These are phyloP conservation scores for Seriola aureovittata DNA, from an alignment of 2,113 vertebrate species.

Conservation along the genomic window DNA sequence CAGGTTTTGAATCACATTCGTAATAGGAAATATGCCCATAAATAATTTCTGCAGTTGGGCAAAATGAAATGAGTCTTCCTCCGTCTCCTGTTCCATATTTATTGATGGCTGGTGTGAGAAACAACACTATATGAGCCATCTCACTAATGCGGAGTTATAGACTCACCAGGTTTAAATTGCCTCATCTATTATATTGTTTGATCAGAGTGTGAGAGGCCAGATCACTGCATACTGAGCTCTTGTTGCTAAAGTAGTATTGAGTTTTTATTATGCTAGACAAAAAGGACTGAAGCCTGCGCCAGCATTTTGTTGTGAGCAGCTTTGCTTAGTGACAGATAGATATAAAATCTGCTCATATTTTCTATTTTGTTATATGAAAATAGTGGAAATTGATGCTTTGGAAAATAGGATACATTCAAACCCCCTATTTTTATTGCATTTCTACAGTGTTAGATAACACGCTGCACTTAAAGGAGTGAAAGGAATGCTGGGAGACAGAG, in stretches of 20 bases:
- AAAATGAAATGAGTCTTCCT: slow-evolving; percentile 37
- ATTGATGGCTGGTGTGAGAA: slow-evolving; percentile 42
- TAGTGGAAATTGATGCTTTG: neutral
- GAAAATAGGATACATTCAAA: too few relatives aligned
- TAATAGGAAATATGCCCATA: slow-evolving; percentile 32
- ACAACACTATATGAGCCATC: slow-evolving; percentile 32
- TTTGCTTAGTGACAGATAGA: slow-evolving; percentile 12
- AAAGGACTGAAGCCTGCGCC: neutral
- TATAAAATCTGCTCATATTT: neutral
- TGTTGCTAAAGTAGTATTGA: slow-evolving; percentile 15
- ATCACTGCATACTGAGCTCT: slow-evolving; percentile 18
- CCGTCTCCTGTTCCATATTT: slow-evolving; percentile 42
- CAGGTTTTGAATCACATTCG: slow-evolving; percentile 15
- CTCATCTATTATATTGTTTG: slow-evolving; percentile 50
- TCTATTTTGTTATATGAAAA: neutral
- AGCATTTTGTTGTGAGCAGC: neutral
- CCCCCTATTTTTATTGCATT: neutral
- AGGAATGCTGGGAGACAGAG: slow-evolving; percentile 1
- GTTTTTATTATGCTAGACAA: slow-evolving; percentile 20
- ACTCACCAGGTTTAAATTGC: slow-evolving; percentile 39
- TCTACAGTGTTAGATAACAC: slow-evolving; percentile 30
- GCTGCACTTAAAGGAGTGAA: neutral
- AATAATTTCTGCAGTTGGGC: slow-evolving; percentile 44
- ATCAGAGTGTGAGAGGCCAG: slow-evolving; percentile 20
- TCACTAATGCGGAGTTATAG: slow-evolving; percentile 26